Evolutionary conservation across 2,797 vertebrate genomes (phyloP).

Genomic region (Anomalospiza imberbis): DNA sequence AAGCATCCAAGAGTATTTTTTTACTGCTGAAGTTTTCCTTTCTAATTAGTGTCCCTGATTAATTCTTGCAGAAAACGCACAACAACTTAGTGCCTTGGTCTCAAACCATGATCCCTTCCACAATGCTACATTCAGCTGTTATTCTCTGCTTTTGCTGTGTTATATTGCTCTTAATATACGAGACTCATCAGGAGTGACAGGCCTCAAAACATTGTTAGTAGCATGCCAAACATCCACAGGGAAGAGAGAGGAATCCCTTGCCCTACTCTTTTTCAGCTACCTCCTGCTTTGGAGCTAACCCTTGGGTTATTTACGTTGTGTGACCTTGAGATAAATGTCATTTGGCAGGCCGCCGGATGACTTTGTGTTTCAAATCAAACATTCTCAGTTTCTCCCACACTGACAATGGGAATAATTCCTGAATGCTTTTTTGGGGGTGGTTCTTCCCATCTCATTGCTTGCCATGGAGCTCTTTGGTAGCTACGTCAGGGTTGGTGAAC

Average conservation of each 20-base stretch:
- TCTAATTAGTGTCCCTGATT: not conserved
- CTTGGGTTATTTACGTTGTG: constrained; percentile 21
- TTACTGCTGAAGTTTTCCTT: not conserved
- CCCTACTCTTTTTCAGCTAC: not conserved
- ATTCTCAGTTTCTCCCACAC: not conserved
- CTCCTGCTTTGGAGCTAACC: not conserved
- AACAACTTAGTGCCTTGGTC: not conserved
- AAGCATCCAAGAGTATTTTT: not conserved
- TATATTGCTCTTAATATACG: not conserved
- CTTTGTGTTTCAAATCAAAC: constrained; percentile 41
- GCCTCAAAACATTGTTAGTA: not conserved
- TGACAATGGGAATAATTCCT: constrained; percentile 35
- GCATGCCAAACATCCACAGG: not conserved
- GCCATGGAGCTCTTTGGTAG: not conserved
- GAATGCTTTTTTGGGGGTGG: not conserved
- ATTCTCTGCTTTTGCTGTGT: not conserved
- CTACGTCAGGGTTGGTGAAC: constrained; percentile 36
- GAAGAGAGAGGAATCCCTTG: not conserved
- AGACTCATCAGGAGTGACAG: not conserved
- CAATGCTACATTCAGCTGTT: not conserved
- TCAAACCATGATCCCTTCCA: not conserved
- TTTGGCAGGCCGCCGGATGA: not conserved
- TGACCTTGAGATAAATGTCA: constrained; percentile 37
- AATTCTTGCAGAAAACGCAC: not conserved
- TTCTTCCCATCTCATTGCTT: constrained; percentile 2